phyloP scores from a whole-genome alignment of 92 coral and sea anemone species.

The Diadumene lineata region DNA sequence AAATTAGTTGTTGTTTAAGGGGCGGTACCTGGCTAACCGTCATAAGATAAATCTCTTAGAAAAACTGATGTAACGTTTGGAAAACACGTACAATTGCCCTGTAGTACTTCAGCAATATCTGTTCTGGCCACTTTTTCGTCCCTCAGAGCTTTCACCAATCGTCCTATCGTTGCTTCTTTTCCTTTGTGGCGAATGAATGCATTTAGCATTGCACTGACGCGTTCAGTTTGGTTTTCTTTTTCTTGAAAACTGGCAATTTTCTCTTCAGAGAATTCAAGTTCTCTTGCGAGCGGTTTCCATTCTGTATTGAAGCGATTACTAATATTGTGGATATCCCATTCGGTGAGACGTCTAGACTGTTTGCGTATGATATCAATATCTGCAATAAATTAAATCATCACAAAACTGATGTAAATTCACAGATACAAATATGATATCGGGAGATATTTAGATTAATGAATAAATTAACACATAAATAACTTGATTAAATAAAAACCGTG shows the following conservation, averaged over 20 bases:
- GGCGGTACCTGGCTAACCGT: too few species aligned
- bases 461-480: too few species aligned
- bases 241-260: neutral
- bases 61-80: too few species aligned
- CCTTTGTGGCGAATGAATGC: neutral
- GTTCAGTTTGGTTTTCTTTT: neutral
- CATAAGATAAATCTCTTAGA: too few species aligned
- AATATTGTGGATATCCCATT: neutral
- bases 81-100: neutral
- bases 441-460: too few species aligned
- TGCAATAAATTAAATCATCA: too few species aligned
- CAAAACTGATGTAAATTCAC: too few species aligned
- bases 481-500: too few species aligned
- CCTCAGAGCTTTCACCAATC: slow-evolving; percentile 1
- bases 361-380: too few species aligned
- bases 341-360: neutral
- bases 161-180: slow-evolving; percentile 5
- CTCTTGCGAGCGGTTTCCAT: neutral
- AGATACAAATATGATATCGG: too few species aligned
- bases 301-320: neutral
- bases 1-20: too few species aligned
- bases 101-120: slow-evolving; percentile 8
- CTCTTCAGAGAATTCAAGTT: neutral
- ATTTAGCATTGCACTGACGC: slow-evolving; percentile 8
- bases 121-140: neutral